A percentile compares a stretch with the other conserved stretches of the same genome.
Conservation (phyloP, 2,797 vertebrate genomes). For the Squalus acanthias region DNA sequence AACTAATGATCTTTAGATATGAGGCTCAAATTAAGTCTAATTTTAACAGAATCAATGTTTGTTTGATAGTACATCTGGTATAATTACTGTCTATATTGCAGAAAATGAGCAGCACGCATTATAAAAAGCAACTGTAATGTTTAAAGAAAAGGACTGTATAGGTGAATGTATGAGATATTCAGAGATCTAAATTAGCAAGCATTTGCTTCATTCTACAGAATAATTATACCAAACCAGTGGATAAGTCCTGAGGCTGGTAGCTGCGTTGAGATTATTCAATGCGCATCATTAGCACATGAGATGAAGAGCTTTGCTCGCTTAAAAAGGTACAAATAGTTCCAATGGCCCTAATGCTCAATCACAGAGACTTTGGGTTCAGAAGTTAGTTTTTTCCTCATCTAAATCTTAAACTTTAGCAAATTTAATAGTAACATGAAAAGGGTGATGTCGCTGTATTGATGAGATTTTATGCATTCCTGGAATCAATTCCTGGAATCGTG, state of each 20-base stretch:
- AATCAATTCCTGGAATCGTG: neutral
- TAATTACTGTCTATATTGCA: slow-evolving; percentile 15
- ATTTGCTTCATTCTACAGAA: slow-evolving; percentile 58
- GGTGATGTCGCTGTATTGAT: neutral
- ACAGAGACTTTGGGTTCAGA: neutral
- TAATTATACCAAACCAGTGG: slow-evolving; percentile 61
- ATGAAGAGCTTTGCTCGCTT: slow-evolving; percentile 69
- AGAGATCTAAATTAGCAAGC: neutral
- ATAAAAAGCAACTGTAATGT: neutral
- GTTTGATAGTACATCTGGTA: slow-evolving; percentile 34
- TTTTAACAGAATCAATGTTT: neutral
- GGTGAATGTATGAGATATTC: neutral
- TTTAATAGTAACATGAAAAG: neutral
- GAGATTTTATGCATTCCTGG: neutral
- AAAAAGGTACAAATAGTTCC: slow-evolving; percentile 71
- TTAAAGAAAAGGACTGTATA: neutral
- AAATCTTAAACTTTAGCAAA: neutral
- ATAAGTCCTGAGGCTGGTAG: slow-evolving; percentile 59
- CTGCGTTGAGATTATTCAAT: slow-evolving; percentile 71
- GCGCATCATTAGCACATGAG: slow-evolving; percentile 71
- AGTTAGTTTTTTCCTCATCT: neutral
- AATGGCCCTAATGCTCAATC: slow-evolving; percentile 66
- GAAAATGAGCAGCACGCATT: neutral
- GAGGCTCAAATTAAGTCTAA: neutral
- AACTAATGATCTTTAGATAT: neutral